Conservation (phyloP, 37 sponge, comb jelly and placozoan genomes). For the Petrosia ficiformis region DNA sequence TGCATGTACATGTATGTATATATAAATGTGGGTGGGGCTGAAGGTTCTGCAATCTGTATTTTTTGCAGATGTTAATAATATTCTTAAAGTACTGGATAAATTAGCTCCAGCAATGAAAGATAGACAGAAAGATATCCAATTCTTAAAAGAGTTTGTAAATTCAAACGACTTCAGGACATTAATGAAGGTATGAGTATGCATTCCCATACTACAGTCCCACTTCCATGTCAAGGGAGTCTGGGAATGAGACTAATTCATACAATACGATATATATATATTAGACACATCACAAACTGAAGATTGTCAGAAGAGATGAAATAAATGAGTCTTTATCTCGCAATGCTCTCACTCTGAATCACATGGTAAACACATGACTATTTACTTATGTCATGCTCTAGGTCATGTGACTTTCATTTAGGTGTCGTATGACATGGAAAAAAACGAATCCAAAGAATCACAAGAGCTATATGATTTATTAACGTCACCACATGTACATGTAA, state of each 20-base stretch:
- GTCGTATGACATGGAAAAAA: constrained; percentile 45
- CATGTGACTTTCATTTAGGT: constrained; percentile 16
- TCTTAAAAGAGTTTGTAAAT: constrained; percentile 41
- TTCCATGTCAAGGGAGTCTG: too few species aligned
- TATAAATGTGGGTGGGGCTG: too few species aligned
- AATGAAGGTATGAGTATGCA: constrained; percentile 35
- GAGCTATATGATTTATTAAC: constrained; percentile 54
- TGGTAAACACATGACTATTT: constrained; percentile 16
- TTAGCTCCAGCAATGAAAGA: too few species aligned
- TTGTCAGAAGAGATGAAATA: neutral
- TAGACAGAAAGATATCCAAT: constrained; percentile 58
- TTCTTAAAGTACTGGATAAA: too few species aligned
- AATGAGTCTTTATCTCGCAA: constrained; percentile 19
- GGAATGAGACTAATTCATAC: too few species aligned
- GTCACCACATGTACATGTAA: constrained; percentile 52
- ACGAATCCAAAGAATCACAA: constrained; percentile 6
- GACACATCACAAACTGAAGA: constrained; percentile 33
- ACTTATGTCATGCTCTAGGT: too few species aligned
- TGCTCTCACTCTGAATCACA: constrained; percentile 43
- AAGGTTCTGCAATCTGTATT: too few species aligned
- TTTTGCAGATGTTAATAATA: too few species aligned
- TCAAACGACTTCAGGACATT: constrained; percentile 53
- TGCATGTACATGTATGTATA: too few species aligned
- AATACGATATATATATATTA: neutral
- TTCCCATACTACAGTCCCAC: too few species aligned